Evolutionary conservation across 2,888 invertebrate genomes (phyloP), one percentile per base, ranked within the genome.

Genomic region (Lasioglossum leucozonium): DNA sequence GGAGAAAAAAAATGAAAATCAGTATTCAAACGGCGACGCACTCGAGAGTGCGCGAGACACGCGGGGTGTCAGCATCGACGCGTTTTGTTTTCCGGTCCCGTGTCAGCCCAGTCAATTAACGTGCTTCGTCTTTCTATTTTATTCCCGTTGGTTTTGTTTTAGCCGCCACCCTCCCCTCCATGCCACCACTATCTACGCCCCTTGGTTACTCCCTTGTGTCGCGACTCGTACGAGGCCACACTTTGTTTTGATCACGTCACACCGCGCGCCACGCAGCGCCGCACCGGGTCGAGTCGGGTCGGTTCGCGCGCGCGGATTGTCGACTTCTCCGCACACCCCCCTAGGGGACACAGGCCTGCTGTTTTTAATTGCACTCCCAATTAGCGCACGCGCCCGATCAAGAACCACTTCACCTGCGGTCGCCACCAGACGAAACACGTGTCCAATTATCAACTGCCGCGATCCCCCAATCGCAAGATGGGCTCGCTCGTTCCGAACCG

Each of bases 291-390:
- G 34, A 3, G 3, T 2, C 34, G 34, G 34, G 2, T 34, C 74
- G 73, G 82, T 76, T 67, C 75, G 40, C 58, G 44, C 65, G 44
- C 65, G 44, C 62, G 79, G 81, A 86, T 86, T 44, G 44, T 44
- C 44, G 44, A 44, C 44, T 44, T 4, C 44, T 44, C 4, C 44
- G 16, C 44, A 16, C 44, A 34, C 34, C 4, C 16, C 44, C 16
- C 44, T 16, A 16, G 44, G 83, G 72, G 79, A 87, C 87, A 88
- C 87, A 75, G 81, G 87, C 89, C n/a, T 87, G 87, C 85, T 84
- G 89, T 89, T 93, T 94, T 94, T 95, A 94, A 95, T 94, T 94
- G 94, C 93, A 90, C 89, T 91, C 89, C 94, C 94, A 95, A 95
- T 95, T 94, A 94, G 93, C 89, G 92, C 93, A 92, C 94, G 92